Evolutionary conservation across 1,140 invertebrate genomes (phyloP).

Genomic region (Myzus persicae): DNA sequence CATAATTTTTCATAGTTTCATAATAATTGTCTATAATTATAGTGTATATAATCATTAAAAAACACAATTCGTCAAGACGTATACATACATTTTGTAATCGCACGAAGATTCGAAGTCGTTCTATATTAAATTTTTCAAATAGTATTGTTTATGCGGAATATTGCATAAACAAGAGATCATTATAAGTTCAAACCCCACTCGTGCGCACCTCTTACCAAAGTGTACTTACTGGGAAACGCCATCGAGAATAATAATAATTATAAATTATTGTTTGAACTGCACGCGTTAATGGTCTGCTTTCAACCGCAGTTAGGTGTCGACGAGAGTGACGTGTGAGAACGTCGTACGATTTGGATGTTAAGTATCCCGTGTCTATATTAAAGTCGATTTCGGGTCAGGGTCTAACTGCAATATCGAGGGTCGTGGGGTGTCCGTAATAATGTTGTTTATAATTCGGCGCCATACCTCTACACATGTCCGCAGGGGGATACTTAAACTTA

Average conservation of each 20-base stretch:
- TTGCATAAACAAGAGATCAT: neutral
- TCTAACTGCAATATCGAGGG: neutral
- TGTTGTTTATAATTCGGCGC: neutral
- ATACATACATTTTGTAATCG: neutral
- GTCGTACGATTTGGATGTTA: neutral
- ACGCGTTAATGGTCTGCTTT: neutral
- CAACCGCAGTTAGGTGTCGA: neutral
- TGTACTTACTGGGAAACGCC: neutral
- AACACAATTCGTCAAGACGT: neutral
- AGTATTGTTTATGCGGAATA: neutral
- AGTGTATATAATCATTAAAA: too few species aligned
- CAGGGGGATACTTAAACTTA: neutral
- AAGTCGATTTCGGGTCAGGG: neutral
- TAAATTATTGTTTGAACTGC: constrained; percentile 6
- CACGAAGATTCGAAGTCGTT: neutral
- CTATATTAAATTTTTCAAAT: neutral
- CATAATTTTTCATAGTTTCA: too few species aligned
- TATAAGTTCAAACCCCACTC: neutral
- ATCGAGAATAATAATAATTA: neutral
- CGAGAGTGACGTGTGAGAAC: neutral
- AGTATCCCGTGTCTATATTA: constrained; percentile 1
- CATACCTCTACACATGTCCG: neutral
- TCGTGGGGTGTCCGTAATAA: neutral
- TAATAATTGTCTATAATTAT: too few species aligned
- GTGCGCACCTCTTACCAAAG: neutral